These are phyloP conservation scores for Phalacrocorax pelagicus DNA, from an alignment of 2,113 vertebrate species.

Conservation along the genomic window DNA sequence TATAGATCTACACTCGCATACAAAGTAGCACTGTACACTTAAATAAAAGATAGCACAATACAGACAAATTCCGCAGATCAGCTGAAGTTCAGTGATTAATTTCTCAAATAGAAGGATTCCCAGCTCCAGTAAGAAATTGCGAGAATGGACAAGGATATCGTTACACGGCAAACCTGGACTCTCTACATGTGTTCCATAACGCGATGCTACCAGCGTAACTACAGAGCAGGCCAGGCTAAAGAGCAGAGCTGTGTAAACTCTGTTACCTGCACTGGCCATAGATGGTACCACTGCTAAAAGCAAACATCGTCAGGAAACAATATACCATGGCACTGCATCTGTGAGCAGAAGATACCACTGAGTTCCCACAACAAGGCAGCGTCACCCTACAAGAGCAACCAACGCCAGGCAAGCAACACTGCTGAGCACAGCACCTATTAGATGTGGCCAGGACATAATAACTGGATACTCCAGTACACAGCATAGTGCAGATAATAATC, in stretches of 20 bases:
- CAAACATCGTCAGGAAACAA: not conserved
- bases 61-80: not conserved
- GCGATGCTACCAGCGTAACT: fast-evolving
- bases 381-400: not conserved
- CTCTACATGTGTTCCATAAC: not conserved
- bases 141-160: not conserved
- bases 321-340: not conserved
- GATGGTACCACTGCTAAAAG: not conserved
- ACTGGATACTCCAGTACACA: not conserved
- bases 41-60: not conserved
- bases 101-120: not conserved
- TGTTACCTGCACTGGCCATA: not conserved
- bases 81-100: not conserved
- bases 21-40: not conserved
- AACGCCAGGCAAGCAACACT: not conserved
- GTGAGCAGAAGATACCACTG: not conserved
- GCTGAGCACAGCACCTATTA: not conserved
- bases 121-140: not conserved
- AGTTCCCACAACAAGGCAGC: not conserved
- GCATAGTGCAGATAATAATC: not conserved
- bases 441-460: not conserved
- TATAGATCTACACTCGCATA: not conserved
- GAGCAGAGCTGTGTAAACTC: not conserved
- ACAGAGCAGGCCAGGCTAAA: not conserved
- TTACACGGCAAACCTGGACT: not conserved